A percentile compares a stretch with the other conserved stretches of the same genome.
Conservation (phyloP, 2,797 vertebrate species). For the Sarcophilus harrisii region DNA sequence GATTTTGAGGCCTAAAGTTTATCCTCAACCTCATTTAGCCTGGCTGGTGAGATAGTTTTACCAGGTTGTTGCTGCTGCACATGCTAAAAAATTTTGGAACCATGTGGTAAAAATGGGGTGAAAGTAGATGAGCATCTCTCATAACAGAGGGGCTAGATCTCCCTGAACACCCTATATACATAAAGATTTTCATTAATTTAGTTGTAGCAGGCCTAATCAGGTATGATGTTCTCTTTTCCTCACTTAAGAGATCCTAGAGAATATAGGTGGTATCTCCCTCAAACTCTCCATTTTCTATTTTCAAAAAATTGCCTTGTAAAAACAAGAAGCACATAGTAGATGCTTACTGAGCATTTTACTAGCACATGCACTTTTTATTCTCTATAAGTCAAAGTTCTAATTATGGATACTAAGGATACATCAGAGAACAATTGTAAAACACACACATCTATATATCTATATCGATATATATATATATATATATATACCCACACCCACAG, state of each 20-base stretch:
- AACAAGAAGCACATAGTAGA: not conserved
- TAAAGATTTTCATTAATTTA: not conserved
- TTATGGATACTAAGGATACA: no score
- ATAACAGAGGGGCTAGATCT: not conserved
- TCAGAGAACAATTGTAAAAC: no score
- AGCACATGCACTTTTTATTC: no score
- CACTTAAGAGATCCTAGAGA: not conserved
- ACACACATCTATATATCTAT: no score
- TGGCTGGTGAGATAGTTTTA: no score
- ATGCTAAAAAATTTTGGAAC: not conserved
- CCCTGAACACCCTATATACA: not conserved
- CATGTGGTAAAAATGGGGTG: not conserved
- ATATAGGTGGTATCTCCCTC: not conserved
- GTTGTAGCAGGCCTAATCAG: not conserved
- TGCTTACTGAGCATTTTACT: no score
- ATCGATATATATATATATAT: not conserved
- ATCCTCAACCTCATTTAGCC: no score
- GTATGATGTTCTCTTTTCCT: not conserved
- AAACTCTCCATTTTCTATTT: not conserved
- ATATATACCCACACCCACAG: no score
- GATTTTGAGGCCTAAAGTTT: not conserved
- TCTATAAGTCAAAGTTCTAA: no score
- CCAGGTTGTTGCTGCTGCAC: no score
- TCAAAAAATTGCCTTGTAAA: not conserved
- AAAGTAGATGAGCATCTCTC: not conserved